A percentile compares a stretch with the other conserved stretches of the same genome.
Evolutionary conservation across 1,140 invertebrate genomes (phyloP).

Genomic region (Laupala kohalensis): DNA sequence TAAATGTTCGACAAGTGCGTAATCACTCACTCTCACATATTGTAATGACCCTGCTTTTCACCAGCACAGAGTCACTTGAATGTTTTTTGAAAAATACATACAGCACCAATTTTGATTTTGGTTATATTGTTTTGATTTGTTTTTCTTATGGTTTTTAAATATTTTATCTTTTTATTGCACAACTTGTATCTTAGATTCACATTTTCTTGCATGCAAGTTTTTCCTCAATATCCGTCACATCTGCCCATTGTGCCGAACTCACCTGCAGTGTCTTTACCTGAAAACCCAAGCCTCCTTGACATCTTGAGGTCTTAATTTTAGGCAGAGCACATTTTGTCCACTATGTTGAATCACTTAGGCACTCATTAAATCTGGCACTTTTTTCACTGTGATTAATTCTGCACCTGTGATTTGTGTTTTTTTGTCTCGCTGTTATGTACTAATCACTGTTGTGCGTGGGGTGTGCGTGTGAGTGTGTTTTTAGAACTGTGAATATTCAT

Average conservation of each 20-base stretch:
- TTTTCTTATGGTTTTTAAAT: conserved; percentile 3
- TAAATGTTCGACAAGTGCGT: conserved; percentile 12
- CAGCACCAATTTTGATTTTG: conserved; percentile 12
- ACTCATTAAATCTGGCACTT: conserved; percentile 11
- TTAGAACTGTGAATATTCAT: conserved; percentile 1
- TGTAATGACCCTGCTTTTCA: conserved; percentile 12
- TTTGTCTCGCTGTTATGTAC: conserved; percentile 11
- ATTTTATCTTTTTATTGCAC: conserved; percentile 14
- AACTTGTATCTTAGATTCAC: conserved; percentile 14
- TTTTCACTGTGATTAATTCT: conserved; percentile 13
- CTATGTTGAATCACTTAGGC: conserved; percentile 8
- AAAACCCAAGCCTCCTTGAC: conserved; percentile 11
- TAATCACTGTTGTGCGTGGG: conserved; percentile 1
- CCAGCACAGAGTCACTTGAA: conserved; percentile 13
- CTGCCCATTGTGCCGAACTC: neutral
- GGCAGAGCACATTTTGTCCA: conserved; percentile 12
- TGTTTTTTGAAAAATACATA: conserved; percentile 15
- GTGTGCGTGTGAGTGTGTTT: conserved; percentile 7
- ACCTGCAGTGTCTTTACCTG: conserved; percentile 28
- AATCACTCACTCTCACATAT: conserved; percentile 16
- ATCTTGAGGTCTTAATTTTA: conserved; percentile 22
- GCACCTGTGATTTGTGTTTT: conserved; percentile 14
- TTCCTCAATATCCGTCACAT: conserved; percentile 7
- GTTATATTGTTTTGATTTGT: conserved; percentile 10
- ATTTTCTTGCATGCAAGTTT: conserved; percentile 13